Evolutionary conservation across 2,888 invertebrate species (phyloP), one percentile per base, ranked within the genome.

Genomic region (Microctonus aethiopoides): DNA sequence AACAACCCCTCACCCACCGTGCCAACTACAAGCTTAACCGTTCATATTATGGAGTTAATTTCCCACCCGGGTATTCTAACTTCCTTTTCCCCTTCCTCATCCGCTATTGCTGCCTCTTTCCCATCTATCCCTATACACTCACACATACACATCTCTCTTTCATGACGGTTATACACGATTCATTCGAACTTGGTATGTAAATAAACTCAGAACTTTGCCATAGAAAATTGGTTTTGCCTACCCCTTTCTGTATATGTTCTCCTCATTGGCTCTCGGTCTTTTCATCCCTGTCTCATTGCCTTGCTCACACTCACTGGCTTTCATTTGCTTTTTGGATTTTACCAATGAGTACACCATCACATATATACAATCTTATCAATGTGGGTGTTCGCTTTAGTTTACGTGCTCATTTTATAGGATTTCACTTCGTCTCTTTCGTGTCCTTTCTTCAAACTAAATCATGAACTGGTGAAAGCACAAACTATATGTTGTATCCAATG

Each of bases 191-290:
- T 63, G 63, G 67, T 71, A 71, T 71, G 71, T 68, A 71, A 71
- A 71, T 71, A 71, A 64, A 67, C 63, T 68, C 57, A 54, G 68
- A 71, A 71, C 68, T 71, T 71, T 52, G 52, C 64, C 60, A 68
- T 39, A 63, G 64, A 67, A 68, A 71, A 71, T 71, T 71, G 71
- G 68, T 71, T 71, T 71, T 60, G 68, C 68, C 60, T 32, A 36
- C 36, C 29, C 22, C 22, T 24, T 24, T n/a, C 26, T 29, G 56
- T 56, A 54, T 13, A 56, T 29, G 13, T 56, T 2, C 29, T n/a
- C n/a, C n/a, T n/a, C n/a, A n/a, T n/a, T n/a, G n/a, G n/a, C n/a
- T n/a, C n/a, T n/a, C n/a, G n/a, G n/a, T n/a, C n/a, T n/a, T n/a
- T n/a, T n/a, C n/a, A n/a, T n/a, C n/a, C n/a, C n/a, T n/a, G n/a